Conservation (phyloP, 1,140 invertebrate species). For the Bombus waltoni region DNA sequence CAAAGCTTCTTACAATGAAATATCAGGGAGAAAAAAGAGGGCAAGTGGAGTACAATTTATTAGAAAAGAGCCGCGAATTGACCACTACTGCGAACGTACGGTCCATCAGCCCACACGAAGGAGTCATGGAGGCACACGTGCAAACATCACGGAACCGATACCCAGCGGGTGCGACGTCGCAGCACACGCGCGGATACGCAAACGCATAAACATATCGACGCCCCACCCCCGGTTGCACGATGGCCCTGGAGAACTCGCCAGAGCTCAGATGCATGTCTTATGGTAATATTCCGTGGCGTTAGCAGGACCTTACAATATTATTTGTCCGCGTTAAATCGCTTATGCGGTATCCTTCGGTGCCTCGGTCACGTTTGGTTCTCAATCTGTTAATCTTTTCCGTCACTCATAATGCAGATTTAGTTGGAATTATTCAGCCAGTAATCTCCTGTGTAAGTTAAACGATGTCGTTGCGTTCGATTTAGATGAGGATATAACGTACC, state of each 20-base stretch:
- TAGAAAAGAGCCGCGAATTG: constrained; percentile 6
- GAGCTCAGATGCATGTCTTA: constrained; percentile 73
- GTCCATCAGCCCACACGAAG: constrained; percentile 23
- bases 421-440: not conserved
- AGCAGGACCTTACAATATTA: constrained; percentile 72
- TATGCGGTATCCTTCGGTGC: constrained; percentile 47
- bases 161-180: constrained; percentile 64
- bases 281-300: constrained; percentile 74
- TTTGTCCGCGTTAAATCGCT: constrained; percentile 72
- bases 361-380: constrained; percentile 50
- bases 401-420: not conserved
- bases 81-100: constrained; percentile 10
- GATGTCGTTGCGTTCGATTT: no score
- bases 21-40: not conserved
- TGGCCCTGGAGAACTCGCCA: constrained; percentile 34
- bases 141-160: constrained; percentile 71
- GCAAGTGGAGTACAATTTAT: not conserved
- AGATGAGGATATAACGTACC: no score
- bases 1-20: not conserved
- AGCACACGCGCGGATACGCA: constrained; percentile 73
- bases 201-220: constrained; percentile 76
- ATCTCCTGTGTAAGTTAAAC: not conserved
- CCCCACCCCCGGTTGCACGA: constrained; percentile 13
- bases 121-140: constrained; percentile 13
- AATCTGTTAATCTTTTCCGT: constrained; percentile 1